phyloP scores from a whole-genome alignment of 2,113 vertebrate genomes.

The Caracal caracal region DNA sequence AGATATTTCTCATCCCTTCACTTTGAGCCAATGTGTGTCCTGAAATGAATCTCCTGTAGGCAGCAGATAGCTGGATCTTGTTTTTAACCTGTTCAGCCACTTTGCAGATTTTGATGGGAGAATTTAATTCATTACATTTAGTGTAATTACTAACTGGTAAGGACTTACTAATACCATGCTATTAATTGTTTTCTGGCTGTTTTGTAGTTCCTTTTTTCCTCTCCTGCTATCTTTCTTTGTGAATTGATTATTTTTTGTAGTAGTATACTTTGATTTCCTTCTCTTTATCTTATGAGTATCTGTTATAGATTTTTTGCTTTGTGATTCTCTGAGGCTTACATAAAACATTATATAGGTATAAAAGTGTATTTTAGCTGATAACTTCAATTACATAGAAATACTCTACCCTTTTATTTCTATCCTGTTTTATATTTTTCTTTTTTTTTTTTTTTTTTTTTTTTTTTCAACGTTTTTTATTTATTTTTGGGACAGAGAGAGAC shows the following conservation, averaged over 20 bases:
- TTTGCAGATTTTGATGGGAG: not conserved
- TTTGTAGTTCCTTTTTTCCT: not conserved
- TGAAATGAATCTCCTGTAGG: not conserved
- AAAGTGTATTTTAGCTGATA: not conserved
- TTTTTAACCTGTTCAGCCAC: not conserved
- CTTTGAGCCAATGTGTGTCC: not conserved
- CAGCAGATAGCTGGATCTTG: not conserved
- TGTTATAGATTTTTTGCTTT: not conserved
- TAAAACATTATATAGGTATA: not conserved
- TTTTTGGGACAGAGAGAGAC: too few species aligned
- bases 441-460: too few species aligned
- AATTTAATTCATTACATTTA: not conserved
- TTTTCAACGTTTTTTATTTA: too few species aligned
- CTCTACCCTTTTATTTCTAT: not conserved
- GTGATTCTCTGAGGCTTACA: not conserved
- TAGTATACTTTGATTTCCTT: not conserved
- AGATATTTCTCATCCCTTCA: not conserved
- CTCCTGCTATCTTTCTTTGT: not conserved
- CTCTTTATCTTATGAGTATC: not conserved
- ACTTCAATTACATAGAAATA: not conserved
- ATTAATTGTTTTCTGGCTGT: not conserved
- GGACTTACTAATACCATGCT: not conserved
- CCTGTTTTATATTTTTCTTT: not conserved
- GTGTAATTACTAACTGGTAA: not conserved
- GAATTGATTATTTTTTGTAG: not conserved